phyloP scores from a whole-genome alignment of 2,888 invertebrate species.

The Electrophaes corylata region DNA sequence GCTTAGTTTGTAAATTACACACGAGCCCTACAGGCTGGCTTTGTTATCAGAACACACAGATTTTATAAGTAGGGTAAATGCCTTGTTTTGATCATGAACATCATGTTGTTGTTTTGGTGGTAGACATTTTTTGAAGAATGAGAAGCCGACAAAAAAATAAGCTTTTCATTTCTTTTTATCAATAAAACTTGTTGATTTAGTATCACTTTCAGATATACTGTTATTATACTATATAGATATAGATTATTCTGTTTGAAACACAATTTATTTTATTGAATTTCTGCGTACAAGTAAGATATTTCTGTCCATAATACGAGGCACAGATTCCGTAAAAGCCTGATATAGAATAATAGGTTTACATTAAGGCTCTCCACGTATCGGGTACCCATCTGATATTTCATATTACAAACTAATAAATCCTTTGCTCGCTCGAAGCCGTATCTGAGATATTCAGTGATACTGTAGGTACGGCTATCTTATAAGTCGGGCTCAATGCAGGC shows the following conservation, averaged over 20 bases:
- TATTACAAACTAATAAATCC: conserved; percentile 58
- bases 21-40: not conserved
- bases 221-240: too few species aligned
- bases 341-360: conserved; percentile 31
- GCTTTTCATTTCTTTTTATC: not conserved
- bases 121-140: not conserved
- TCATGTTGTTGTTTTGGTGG: not conserved
- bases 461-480: conserved; percentile 65
- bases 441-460: conserved; percentile 66
- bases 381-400: conserved; percentile 38
- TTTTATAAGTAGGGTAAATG: not conserved
- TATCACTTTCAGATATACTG: too few species aligned
- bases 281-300: conserved; percentile 11
- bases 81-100: not conserved
- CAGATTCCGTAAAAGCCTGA: conserved; percentile 16
- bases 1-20: not conserved
- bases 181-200: too few species aligned
- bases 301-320: conserved; percentile 15
- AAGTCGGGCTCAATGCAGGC: conserved; percentile 67
- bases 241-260: not conserved
- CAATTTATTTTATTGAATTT: conserved; percentile 4
- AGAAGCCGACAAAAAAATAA: not conserved
- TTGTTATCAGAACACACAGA: not conserved
- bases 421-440: conserved; percentile 53
- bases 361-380: conserved; percentile 30